These are phyloP conservation scores for Anhinga rufa DNA, from an alignment of 2,113 vertebrate genomes.

Conservation along the genomic window DNA sequence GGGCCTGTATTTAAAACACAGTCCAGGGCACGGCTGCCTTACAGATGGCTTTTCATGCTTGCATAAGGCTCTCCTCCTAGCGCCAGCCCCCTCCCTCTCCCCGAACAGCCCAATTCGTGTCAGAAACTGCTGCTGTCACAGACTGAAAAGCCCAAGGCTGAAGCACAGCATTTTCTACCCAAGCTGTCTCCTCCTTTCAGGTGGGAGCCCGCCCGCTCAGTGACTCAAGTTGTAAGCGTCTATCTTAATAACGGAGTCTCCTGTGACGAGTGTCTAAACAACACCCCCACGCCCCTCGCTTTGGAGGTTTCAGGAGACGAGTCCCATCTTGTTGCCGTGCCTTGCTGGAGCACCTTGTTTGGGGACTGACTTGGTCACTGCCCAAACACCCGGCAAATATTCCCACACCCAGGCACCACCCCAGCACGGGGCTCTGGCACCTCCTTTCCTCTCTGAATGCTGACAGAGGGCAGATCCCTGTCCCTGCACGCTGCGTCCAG, in stretches of 20 bases:
- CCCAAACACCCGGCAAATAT: background rate
- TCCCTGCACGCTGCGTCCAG: background rate
- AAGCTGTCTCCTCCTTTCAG: background rate
- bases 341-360: background rate
- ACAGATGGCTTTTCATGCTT: background rate
- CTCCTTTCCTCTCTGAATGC: background rate
- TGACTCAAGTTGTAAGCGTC: constrained; percentile 15
- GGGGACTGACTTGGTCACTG: background rate
- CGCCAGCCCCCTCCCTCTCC: background rate
- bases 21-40: background rate
- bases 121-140: background rate
- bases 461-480: background rate
- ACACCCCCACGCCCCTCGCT: background rate
- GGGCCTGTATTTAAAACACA: background rate
- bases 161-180: background rate
- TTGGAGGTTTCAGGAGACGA: background rate
- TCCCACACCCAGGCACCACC: background rate
- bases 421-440: fast-evolving
- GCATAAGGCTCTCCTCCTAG: background rate
- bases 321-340: background rate
- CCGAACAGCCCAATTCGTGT: background rate
- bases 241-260: background rate
- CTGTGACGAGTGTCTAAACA: background rate
- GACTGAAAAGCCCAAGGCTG: background rate
- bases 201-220: background rate